Evolutionary conservation across 1,140 invertebrate genomes (phyloP).

Genomic region (Drosophila prosaltans): DNA sequence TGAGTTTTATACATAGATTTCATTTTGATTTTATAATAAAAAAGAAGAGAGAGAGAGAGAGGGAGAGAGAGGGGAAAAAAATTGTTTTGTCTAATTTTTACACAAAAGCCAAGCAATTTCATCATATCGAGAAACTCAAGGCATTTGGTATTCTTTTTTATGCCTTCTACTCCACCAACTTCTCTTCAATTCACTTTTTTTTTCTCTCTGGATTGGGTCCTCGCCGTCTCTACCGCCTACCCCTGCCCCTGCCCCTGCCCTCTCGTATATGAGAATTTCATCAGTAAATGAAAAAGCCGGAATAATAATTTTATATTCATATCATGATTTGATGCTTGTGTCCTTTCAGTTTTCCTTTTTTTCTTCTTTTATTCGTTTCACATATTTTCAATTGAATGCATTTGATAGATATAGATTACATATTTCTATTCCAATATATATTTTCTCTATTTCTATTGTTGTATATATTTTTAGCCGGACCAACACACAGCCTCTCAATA

Average conservation of each 20-base stretch:
- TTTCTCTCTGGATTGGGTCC: no score
- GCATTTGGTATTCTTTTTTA: no score
- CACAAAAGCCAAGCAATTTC: not conserved
- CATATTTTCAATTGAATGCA: constrained; percentile 73
- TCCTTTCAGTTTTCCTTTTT: constrained; percentile 47
- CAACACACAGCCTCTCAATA: constrained; percentile 1
- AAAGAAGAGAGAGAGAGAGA: no score
- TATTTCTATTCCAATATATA: not conserved
- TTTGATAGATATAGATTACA: constrained; percentile 31
- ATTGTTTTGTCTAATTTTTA: not conserved
- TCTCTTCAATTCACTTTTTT: no score
- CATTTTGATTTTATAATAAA: constrained; percentile 1
- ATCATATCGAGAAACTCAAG: not conserved
- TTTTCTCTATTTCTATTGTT: constrained; percentile 45
- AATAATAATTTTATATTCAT: constrained; percentile 71
- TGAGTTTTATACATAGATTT: not conserved
- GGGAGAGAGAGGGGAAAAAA: no score
- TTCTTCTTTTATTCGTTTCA: constrained; percentile 2
- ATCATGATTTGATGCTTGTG: constrained; percentile 64
- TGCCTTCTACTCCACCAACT: no score
- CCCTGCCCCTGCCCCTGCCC: no score
- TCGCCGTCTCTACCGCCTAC: no score
- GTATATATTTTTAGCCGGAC: constrained; percentile 43
- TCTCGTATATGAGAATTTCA: not conserved
- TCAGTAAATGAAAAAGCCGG: not conserved